Conservation (phyloP, 2,888 invertebrate species). For the Nymphalis c-album region DNA sequence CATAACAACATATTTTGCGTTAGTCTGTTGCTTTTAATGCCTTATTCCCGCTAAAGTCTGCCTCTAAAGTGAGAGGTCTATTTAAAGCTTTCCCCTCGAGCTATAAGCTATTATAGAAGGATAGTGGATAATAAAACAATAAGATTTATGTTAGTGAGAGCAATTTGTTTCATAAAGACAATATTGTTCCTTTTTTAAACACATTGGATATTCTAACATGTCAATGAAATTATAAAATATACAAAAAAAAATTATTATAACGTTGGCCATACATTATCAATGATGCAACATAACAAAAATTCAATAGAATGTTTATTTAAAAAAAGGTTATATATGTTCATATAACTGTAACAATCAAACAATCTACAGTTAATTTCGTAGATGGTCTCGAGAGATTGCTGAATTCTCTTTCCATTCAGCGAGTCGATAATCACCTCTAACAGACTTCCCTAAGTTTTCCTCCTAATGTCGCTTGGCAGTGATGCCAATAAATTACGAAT, state of each 20-base stretch:
- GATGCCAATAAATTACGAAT: background rate
- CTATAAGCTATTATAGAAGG: constrained; percentile 40
- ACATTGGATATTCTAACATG: no score
- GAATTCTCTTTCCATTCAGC: background rate
- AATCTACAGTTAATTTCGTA: background rate
- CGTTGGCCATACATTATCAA: no score
- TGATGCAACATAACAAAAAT: no score
- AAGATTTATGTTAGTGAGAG: constrained; percentile 19
- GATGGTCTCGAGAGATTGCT: constrained; percentile 1
- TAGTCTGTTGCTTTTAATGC: constrained; percentile 49
- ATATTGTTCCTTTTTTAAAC: background rate
- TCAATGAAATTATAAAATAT: background rate
- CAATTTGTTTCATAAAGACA: constrained; percentile 5
- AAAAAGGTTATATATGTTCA: background rate
- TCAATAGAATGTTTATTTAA: no score
- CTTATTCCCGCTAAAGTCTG: constrained; percentile 44
- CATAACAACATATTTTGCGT: constrained; percentile 58
- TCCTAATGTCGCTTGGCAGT: constrained; percentile 6
- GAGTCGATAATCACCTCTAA: constrained; percentile 8
- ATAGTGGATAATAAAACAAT: constrained; percentile 32
- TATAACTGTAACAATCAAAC: background rate
- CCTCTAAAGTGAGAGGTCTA: constrained; percentile 43
- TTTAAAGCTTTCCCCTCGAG: constrained; percentile 45
- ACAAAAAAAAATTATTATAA: no score
- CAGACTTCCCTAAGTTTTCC: background rate